Conservation (phyloP, 2,888 invertebrate species). For the Cremastinae sp. region DNA sequence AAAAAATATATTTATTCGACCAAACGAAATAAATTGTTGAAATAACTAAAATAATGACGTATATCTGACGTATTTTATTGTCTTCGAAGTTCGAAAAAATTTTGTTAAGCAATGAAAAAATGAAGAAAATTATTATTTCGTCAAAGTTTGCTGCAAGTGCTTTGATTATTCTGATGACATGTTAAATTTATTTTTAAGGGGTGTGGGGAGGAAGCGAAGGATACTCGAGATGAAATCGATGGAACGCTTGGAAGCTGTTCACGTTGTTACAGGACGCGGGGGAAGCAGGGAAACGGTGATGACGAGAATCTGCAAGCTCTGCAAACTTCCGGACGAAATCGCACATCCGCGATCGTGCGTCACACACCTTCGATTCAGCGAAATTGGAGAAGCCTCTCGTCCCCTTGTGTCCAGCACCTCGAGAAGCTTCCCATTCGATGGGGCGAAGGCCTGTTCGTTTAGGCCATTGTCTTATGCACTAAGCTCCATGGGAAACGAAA, state of each 20-base stretch:
- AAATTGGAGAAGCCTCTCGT: conserved; percentile 78
- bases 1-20: no score
- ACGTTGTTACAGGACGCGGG: conserved; percentile 31
- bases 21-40: no score
- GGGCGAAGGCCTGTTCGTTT: conserved; percentile 22
- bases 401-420: conserved; percentile 19
- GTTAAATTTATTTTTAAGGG: no score
- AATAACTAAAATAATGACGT: no score
- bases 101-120: no score
- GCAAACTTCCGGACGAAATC: conserved; percentile 52
- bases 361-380: conserved; percentile 79
- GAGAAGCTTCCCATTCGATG: conserved; percentile 39
- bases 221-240: conserved; percentile 75
- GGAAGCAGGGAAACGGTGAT: conserved; percentile 30
- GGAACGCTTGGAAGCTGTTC: conserved; percentile 59
- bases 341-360: conserved; percentile 58
- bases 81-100: no score
- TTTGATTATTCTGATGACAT: no score
- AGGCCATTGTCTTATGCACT: conserved; percentile 78
- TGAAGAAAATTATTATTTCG: no score
- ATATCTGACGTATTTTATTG: no score
- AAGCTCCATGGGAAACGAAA: conserved; percentile 52
- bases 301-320: conserved; percentile 44
- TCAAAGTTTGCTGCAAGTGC: no score
- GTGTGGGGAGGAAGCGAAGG: conserved; percentile 6